Percentiles rank a stretch among this genome's conserved stretches.
phyloP scores from a whole-genome alignment of 2,797 vertebrate species.

The Chelonia mydas region DNA sequence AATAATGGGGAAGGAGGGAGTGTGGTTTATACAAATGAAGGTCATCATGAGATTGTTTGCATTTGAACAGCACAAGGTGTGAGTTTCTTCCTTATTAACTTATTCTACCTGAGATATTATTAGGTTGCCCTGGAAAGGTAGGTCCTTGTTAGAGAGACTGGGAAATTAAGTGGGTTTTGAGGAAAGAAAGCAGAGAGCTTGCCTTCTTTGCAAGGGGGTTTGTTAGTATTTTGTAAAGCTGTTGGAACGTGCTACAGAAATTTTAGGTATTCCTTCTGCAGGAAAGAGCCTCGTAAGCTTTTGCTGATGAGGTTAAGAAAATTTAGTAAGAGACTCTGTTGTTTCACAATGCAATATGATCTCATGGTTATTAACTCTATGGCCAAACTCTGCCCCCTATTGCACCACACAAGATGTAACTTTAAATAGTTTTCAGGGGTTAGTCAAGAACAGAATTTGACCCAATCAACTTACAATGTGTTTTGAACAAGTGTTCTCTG shows the following conservation, averaged over 20 bases:
- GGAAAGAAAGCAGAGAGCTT: not conserved
- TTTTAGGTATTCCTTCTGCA: not conserved
- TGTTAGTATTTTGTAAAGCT: not conserved
- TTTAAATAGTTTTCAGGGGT: not conserved
- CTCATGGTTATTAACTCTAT: not conserved
- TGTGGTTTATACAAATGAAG: not conserved
- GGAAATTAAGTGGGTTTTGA: not conserved
- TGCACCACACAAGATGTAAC: not conserved
- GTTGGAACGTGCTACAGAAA: not conserved
- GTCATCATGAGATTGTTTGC: not conserved
- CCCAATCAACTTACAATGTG: not conserved
- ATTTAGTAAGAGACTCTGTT: not conserved
- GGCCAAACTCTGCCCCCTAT: not conserved
- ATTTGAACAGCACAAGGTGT: not conserved
- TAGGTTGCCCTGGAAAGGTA: not conserved
- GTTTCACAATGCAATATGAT: not conserved
- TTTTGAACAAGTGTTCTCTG: not conserved
- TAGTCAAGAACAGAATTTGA: not conserved
- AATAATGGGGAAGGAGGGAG: not conserved
- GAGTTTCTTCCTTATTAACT: not conserved
- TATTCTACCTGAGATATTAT: not conserved
- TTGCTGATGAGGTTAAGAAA: not conserved
- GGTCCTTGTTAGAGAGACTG: not conserved
- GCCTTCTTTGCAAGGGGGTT: not conserved
- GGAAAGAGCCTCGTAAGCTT: fast-evolving